phyloP scores from a whole-genome alignment of 2,888 invertebrate species.

The Drosophila eohydei region DNA sequence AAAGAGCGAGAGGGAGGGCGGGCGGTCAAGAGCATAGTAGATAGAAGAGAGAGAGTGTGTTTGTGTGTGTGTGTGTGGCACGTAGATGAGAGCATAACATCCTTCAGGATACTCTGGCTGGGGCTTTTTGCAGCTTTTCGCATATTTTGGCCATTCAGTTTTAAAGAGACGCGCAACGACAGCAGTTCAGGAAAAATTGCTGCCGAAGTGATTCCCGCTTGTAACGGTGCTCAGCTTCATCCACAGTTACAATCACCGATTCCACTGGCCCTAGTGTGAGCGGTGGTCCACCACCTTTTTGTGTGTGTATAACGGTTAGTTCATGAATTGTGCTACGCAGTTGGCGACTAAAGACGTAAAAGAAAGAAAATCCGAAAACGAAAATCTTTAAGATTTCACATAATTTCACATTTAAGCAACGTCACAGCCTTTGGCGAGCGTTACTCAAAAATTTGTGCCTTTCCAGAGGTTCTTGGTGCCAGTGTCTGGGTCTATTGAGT shows the following conservation, averaged over 20 bases:
- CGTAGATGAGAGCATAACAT: constrained; percentile 57
- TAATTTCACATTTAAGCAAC: not conserved
- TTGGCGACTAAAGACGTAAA: constrained; percentile 11
- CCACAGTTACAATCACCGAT: constrained; percentile 39
- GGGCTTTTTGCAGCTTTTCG: constrained; percentile 66
- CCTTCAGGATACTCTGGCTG: constrained; percentile 67
- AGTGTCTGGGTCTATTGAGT: constrained; percentile 13
- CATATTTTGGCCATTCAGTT: constrained; percentile 66
- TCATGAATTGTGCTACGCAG: constrained; percentile 47
- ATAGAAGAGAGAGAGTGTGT: constrained; percentile 4
- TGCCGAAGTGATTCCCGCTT: constrained; percentile 13
- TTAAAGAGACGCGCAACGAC: constrained; percentile 77
- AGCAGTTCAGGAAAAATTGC: constrained; percentile 69
- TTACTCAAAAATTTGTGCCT: constrained; percentile 20
- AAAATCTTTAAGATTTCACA: not conserved
- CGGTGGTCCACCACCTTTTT: constrained; percentile 53
- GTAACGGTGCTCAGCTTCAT: constrained; percentile 30
- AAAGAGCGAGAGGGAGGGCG: not conserved
- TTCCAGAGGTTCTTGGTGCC: not conserved
- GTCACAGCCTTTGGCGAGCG: not conserved
- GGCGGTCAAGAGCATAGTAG: constrained; percentile 5
- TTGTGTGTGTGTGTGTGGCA: not conserved
- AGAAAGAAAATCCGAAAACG: not conserved
- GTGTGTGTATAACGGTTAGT: constrained; percentile 77
- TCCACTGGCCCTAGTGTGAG: constrained; percentile 43